A percentile compares a stretch with the other conserved stretches of the same genome.
phyloP scores from a whole-genome alignment of 2,113 vertebrate genomes.

The Cercocebus atys region DNA sequence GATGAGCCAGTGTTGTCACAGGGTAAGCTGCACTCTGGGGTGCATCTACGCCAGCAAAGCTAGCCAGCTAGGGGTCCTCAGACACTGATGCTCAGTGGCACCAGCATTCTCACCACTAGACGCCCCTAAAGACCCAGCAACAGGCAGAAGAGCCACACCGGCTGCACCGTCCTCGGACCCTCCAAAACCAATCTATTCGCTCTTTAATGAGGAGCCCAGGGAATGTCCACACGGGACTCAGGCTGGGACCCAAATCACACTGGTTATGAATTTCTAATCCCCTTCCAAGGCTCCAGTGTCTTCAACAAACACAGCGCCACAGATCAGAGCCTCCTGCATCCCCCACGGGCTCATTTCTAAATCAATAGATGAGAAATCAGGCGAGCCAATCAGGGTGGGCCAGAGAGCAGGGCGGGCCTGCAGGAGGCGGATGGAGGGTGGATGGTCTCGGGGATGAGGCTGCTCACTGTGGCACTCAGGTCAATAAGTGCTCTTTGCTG shows the following conservation, averaged over 20 bases:
- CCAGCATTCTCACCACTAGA: rapidly evolving
- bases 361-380: constrained; percentile 72
- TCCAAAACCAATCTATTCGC: neutral
- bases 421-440: rapidly evolving
- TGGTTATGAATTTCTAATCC: neutral
- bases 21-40: neutral
- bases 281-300: constrained; percentile 56
- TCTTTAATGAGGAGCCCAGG: constrained; percentile 56
- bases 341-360: constrained; percentile 31
- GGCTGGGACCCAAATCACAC: neutral
- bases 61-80: rapidly evolving
- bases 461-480: rapidly evolving
- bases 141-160: neutral
- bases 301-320: constrained; percentile 43
- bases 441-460: neutral
- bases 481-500: rapidly evolving
- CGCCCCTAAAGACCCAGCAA: neutral
- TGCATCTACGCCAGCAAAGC: rapidly evolving
- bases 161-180: neutral
- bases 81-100: too few species aligned
- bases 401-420: constrained; percentile 45
- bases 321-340: constrained; percentile 51
- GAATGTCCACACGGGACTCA: rapidly evolving
- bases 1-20: too few species aligned
- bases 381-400: constrained; percentile 69